Conservation (phyloP, 2,797 vertebrate species). For the Rhynchotus rufescens region DNA sequence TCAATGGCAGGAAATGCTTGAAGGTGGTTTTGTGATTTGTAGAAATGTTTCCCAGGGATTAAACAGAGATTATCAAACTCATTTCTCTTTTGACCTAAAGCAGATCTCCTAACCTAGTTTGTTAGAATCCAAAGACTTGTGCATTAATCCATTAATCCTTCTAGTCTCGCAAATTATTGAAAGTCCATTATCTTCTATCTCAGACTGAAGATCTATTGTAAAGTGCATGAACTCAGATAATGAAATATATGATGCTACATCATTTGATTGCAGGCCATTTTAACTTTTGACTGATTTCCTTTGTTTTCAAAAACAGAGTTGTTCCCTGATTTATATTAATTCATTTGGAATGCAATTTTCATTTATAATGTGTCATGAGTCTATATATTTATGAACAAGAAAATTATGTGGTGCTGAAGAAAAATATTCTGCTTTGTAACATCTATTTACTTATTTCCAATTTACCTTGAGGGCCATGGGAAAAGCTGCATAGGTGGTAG, state of each 20-base stretch:
- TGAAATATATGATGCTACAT: background rate
- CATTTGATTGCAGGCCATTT: background rate
- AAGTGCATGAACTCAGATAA: background rate
- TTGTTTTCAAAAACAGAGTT: background rate
- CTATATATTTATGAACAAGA: background rate
- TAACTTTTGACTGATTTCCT: background rate
- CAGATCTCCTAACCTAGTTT: conserved; percentile 11
- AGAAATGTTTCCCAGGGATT: background rate
- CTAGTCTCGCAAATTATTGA: conserved; percentile 36
- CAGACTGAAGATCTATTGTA: background rate
- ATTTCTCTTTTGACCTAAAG: conserved; percentile 46
- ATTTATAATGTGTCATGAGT: background rate
- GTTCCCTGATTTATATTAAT: background rate
- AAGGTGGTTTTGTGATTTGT: background rate
- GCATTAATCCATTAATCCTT: conserved; percentile 38
- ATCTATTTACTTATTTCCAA: background rate
- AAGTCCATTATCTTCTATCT: conserved; percentile 5
- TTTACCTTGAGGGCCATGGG: background rate
- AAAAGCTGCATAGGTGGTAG: background rate
- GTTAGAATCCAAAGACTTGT: background rate
- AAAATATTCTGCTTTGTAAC: background rate
- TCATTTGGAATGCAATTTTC: background rate
- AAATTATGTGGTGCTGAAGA: background rate
- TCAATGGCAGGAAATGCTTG: background rate
- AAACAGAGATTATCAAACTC: conserved; percentile 40